Evolutionary conservation across 2,888 invertebrate genomes (phyloP).

Genomic region (Oxytorus armatus): DNA sequence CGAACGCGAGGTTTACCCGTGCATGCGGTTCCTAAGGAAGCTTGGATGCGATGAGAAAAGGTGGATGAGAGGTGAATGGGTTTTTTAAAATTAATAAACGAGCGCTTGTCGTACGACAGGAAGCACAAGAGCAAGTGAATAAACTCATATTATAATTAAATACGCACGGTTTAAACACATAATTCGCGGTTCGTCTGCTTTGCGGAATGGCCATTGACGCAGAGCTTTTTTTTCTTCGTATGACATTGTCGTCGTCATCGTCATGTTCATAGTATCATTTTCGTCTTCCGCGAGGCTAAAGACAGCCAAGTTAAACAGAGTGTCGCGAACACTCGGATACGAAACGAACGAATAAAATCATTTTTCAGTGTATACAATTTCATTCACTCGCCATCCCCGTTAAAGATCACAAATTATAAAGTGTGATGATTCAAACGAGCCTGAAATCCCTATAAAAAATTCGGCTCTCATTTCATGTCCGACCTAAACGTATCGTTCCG

Average conservation of each 20-base stretch:
- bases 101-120: conserved; percentile 47
- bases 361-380: background rate
- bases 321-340: background rate
- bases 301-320: background rate
- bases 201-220: conserved; percentile 14
- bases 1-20: conserved; percentile 2
- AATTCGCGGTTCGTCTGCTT: conserved; percentile 50
- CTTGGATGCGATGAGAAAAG: conserved; percentile 25
- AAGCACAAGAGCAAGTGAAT: conserved; percentile 62
- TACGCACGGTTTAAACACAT: conserved; percentile 68
- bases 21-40: conserved; percentile 21
- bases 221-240: conserved; percentile 21
- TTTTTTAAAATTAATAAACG: conserved; percentile 37
- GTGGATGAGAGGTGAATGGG: conserved; percentile 6
- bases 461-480: background rate
- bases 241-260: conserved; percentile 1
- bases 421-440: background rate
- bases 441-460: background rate
- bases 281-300: background rate
- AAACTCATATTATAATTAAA: conserved; percentile 74
- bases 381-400: background rate
- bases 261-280: conserved; percentile 5
- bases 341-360: background rate
- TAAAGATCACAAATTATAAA: background rate
- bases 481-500: background rate